Evolutionary conservation across 2,797 vertebrate genomes (phyloP), one percentile per base, ranked within the genome.

Genomic region (Gymnoscopelus microlampas): DNA sequence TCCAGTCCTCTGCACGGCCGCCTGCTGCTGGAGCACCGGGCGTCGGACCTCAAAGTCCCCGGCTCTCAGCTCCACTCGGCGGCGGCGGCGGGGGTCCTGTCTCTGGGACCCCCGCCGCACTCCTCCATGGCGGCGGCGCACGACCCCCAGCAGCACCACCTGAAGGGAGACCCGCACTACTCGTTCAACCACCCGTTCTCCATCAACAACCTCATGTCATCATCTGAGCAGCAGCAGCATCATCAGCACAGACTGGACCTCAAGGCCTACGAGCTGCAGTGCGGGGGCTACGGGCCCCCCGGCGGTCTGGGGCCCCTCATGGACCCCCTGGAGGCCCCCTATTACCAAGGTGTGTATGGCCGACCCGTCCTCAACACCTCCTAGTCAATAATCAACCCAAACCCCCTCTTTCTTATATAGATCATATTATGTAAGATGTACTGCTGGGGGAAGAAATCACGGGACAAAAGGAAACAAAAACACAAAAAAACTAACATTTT

Each of bases 201-300:
- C 89, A 99, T 99, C 92, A 98, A 98, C 93, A 99, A 98, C 89
- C 93, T 99, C 84, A 99, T 98, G 97, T 98, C 97, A 13, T 96
- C 97, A 54, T 96, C 97, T 0, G 96, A 98, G 88, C 97, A 98
- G 89, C 97, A 98, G 89, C 97, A 99, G 0, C 96, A 98, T 88
- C 97, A 98, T 88, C 97, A 98, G 89, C 97, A 99, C 94, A 99
- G 98, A 95, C 92, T 98, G 95, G 98, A 99, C 94, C 96, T 98
- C 92, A 98, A 98, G 94, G 96, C 97, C 0, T 98, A 99, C 5
- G 97, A 98, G 88, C 91, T 97, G 85, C 96, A 96, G 29, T 29
- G 84, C 91, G 96, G 96, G 9, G 95, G 95, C 66, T 98, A 98
- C 39, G 87, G 95, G 32, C 85, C 94, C 9, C 8, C 83, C 32